These are phyloP conservation scores for Porites cylindrica DNA, from an alignment of 92 coral and sea anemone species.

Conservation along the genomic window DNA sequence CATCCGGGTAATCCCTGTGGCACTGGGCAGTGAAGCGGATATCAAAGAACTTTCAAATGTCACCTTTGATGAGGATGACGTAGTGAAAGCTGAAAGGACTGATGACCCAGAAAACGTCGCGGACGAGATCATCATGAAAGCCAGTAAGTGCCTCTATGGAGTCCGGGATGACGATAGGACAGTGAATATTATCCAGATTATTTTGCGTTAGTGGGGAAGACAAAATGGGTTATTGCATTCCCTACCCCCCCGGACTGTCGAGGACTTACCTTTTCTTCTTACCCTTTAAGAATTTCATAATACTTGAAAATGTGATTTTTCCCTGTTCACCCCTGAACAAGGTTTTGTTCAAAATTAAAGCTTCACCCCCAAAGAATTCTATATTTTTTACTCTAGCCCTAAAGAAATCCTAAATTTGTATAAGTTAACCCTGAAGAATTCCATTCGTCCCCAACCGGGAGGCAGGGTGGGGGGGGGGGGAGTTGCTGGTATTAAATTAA, in stretches of 20 bases:
- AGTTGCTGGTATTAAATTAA: not conserved
- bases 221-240: no score
- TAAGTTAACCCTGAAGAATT: no score
- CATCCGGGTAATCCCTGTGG: constrained; percentile 62
- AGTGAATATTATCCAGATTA: not conserved
- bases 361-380: no score
- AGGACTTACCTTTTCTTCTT: no score
- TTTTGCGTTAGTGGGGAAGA: not conserved
- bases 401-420: no score
- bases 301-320: no score
- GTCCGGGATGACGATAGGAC: not conserved
- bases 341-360: no score
- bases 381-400: no score
- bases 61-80: constrained; percentile 47
- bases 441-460: not conserved
- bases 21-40: constrained; percentile 63
- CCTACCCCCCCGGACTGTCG: no score
- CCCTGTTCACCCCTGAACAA: no score
- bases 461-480: not conserved
- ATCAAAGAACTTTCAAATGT: constrained; percentile 53
- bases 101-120: constrained; percentile 41
- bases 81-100: constrained; percentile 49
- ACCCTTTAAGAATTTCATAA: no score
- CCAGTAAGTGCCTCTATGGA: constrained; percentile 19
- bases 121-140: constrained; percentile 29